Conservation (phyloP, 92 coral and sea anemone species). For the Siderastrea siderea region DNA sequence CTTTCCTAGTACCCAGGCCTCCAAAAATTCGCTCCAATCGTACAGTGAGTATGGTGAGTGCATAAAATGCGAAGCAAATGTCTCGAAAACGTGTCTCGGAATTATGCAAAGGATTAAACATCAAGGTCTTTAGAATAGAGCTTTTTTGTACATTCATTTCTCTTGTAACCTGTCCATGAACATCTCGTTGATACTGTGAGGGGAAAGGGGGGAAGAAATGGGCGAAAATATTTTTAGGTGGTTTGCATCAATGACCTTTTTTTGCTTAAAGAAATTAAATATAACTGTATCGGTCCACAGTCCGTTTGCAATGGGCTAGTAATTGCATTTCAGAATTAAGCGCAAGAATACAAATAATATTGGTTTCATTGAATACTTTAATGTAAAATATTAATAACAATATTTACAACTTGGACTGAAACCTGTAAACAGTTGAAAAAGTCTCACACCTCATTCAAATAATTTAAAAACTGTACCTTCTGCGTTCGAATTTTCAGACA, state of each 20-base stretch:
- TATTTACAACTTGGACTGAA: constrained; percentile 51
- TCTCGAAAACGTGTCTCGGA: not conserved
- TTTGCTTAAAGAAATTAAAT: not conserved
- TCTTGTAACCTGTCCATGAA: not conserved
- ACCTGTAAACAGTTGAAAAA: constrained; percentile 43
- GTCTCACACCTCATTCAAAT: constrained; percentile 38
- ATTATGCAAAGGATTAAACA: too few species aligned
- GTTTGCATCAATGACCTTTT: not conserved
- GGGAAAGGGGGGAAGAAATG: not conserved
- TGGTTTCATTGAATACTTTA: constrained; percentile 52
- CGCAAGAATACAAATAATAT: not conserved
- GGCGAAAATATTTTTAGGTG: not conserved
- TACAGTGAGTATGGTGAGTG: not conserved
- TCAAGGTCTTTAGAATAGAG: too few species aligned
- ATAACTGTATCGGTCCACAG: not conserved
- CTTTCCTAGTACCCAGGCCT: too few species aligned
- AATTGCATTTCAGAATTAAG: too few species aligned
- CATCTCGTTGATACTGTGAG: not conserved
- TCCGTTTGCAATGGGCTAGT: too few species aligned
- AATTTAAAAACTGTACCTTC: constrained; percentile 42
- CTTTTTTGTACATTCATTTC: too few species aligned
- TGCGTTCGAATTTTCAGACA: not conserved
- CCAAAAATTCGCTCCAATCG: too few species aligned
- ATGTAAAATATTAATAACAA: constrained; percentile 51
- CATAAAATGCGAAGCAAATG: not conserved